phyloP scores from a whole-genome alignment of 2,888 invertebrate species.

The Sarcophaga rosellei region DNA sequence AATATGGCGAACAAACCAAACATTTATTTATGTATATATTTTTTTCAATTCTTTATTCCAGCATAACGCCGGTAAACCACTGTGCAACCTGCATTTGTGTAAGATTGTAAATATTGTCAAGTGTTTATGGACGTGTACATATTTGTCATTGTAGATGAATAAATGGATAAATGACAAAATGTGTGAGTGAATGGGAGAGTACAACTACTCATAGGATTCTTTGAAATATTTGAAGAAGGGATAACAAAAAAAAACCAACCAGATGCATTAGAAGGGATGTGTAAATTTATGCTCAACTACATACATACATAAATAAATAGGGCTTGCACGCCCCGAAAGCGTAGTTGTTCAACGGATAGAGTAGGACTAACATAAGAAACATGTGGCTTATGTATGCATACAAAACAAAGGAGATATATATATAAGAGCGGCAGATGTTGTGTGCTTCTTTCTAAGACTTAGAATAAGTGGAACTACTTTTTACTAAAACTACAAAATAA shows the following conservation, averaged over 20 bases:
- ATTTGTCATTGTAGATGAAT: not conserved
- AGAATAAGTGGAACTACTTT: slow-evolving; percentile 54
- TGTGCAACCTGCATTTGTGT: not conserved
- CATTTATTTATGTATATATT: too few relatives aligned
- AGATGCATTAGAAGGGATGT: slow-evolving; percentile 26
- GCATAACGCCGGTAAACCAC: not conserved
- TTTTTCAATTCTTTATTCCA: too few relatives aligned
- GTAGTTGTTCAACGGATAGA: not conserved
- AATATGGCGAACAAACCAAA: too few relatives aligned
- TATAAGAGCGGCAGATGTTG: slow-evolving; percentile 55
- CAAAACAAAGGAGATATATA: slow-evolving; percentile 10
- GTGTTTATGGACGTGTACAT: not conserved
- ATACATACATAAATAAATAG: not conserved
- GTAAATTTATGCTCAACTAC: not conserved
- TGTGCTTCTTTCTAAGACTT: slow-evolving; percentile 30
- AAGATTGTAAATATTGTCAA: not conserved
- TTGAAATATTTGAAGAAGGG: slow-evolving; percentile 7
- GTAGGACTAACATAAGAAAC: not conserved
- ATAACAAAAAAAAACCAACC: slow-evolving; percentile 10
- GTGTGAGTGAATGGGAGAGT: not conserved
- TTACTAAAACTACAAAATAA: slow-evolving; percentile 17
- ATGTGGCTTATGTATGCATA: slow-evolving; percentile 1
- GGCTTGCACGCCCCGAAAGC: too few relatives aligned
- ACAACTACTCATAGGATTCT: slow-evolving; percentile 32
- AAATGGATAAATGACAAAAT: too few relatives aligned